Evolutionary conservation across 1,140 invertebrate genomes (phyloP), one percentile per base, ranked within the genome.

Genomic region (Pseudomyrmex gracilis): DNA sequence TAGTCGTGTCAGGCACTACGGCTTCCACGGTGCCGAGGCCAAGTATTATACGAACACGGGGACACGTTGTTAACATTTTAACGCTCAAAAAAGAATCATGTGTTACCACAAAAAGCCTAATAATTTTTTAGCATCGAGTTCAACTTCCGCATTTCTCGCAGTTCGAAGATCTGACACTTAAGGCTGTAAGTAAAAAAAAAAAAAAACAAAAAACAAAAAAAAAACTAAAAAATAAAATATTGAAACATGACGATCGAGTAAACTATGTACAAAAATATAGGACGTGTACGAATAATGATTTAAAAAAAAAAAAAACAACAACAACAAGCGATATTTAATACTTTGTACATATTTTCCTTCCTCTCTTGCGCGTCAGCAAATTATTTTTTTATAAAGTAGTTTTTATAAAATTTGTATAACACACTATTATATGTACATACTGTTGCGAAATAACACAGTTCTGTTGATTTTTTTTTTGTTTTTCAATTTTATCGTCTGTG

Each of bases 21-120:
- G 66, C 55, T n/a, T 87, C 22, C 20, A 53, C 55, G 64, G 15
- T 51, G 60, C 71, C 55, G 55, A n/a, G 84, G 84, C 55, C 87
- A 89, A 89, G 84, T 57, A 13, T 86, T 86, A 61, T 74, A 49
- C 1, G 5, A 34, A 34, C 34, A 74, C 53, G 66, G 60, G 68
- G 20, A 86, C 20, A 73, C 3, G 73, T 55, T 76, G 5, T 73
- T 15, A 68, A 77, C 53, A 84, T 64, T 34, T 34, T 24, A 76
- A 87, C 43, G 89, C 89, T 90, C 85, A 89, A 90, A 82, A 61
- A 22, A 55, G 73, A 74, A 71, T 85, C 78, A 89, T 85, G 87
- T 90, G 77, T 84, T 89, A 90, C n/a, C n/a, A n/a, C 71, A 78
- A 34, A 34, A 80, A 90, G 89, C 90, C 87, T 90, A 90, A 90